A percentile compares a stretch with the other conserved stretches of the same genome.
These are phyloP conservation scores for Sebastes itinus DNA, from an alignment of 2,797 vertebrate genomes.

Conservation along the genomic window DNA sequence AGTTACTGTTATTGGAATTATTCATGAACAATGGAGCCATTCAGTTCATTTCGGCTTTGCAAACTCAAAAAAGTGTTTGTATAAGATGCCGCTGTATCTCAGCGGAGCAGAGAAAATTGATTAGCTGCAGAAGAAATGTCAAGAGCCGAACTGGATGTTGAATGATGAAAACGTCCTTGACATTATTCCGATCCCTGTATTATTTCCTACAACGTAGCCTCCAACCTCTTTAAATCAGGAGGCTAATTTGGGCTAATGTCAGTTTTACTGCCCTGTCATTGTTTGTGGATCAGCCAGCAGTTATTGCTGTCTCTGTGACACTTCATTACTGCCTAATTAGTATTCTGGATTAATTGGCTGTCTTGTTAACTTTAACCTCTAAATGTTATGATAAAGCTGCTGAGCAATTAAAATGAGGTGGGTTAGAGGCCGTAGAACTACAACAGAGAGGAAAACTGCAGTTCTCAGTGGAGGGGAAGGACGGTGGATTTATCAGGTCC, in stretches of 20 bases:
- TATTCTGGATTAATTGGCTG: slow-evolving; percentile 77
- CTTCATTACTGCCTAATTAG: slow-evolving; percentile 75
- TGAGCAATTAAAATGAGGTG: slow-evolving; percentile 66
- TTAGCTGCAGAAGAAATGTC: slow-evolving; percentile 50
- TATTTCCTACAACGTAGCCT: slow-evolving; percentile 48
- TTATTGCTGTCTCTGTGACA: slow-evolving; percentile 62
- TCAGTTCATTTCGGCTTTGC: slow-evolving; percentile 23
- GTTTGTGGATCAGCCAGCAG: slow-evolving; percentile 71
- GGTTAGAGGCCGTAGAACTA: slow-evolving; percentile 31
- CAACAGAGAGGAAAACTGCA: slow-evolving; percentile 16
- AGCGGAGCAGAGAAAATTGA: slow-evolving; percentile 26
- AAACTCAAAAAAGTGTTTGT: slow-evolving; percentile 17
- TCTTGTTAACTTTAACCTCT: slow-evolving; percentile 79
- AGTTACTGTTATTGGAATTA: neutral
- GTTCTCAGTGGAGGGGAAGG: neutral
- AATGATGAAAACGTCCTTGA: slow-evolving; percentile 62
- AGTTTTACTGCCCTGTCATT: slow-evolving; percentile 65
- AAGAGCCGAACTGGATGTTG: slow-evolving; percentile 44
- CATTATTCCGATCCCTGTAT: slow-evolving; percentile 56
- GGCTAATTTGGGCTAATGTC: slow-evolving; percentile 62
- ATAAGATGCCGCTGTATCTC: slow-evolving; percentile 22
- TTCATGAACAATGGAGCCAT: neutral
- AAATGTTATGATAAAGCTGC: slow-evolving; percentile 77
- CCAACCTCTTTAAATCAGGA: slow-evolving; percentile 60
- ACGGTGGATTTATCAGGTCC: neutral